phyloP scores from a whole-genome alignment of 2,113 vertebrate genomes.

The Larimichthys crocea region DNA sequence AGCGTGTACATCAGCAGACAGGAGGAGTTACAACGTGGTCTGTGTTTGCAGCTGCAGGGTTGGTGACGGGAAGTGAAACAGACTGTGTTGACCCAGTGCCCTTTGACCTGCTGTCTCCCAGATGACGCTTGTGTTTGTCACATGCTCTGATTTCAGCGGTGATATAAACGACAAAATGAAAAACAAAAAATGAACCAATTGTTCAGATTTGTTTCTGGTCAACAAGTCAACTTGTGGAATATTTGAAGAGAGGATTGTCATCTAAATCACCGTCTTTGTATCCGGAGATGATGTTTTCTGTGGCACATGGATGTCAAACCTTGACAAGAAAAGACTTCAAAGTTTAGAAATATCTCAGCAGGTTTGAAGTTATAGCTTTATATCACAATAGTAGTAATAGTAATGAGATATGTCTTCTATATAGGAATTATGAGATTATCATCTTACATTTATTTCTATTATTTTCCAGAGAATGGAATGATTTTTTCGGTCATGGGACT shows the following conservation, averaged over 20 bases:
- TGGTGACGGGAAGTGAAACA: slow-evolving; percentile 44
- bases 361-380: too few relatives aligned
- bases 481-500: too few relatives aligned
- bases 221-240: neutral
- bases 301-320: neutral
- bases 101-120: slow-evolving; percentile 46
- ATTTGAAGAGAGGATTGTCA: neutral
- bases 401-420: too few relatives aligned
- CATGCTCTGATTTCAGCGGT: slow-evolving; percentile 15
- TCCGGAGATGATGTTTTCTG: neutral
- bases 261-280: neutral
- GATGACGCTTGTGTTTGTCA: neutral
- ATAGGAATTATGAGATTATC: neutral
- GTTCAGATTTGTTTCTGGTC: neutral
- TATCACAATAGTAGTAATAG: too few relatives aligned
- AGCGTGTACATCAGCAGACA: slow-evolving; percentile 14
- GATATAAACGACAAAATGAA: neutral
- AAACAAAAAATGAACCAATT: neutral
- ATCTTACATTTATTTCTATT: neutral
- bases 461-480: too few relatives aligned
- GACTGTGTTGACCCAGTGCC: slow-evolving; percentile 57
- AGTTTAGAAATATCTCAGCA: too few relatives aligned
- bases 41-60: slow-evolving; percentile 13
- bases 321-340: too few relatives aligned
- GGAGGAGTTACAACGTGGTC: slow-evolving; percentile 7